Base-by-base conservation (phyloP, 2,888 invertebrate species). In the Lampropteryx suffumata region DNA sequence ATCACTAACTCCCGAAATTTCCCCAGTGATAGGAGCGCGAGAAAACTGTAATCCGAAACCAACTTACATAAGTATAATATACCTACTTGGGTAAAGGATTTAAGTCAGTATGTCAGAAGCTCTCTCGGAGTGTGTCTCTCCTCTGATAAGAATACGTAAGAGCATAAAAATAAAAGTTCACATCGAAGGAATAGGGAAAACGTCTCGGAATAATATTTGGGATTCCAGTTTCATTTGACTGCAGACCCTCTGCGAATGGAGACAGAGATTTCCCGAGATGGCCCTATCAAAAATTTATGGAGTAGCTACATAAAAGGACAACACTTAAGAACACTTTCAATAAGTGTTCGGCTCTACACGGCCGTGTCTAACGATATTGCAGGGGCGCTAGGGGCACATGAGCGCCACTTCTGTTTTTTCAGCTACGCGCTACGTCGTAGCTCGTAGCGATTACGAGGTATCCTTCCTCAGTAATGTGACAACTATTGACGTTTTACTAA, bases 91-190 rank as follows among this genome's bases (percentile, higher is more conserved):
- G 71, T 72, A 75, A 77, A 77, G 80, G 83, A 84, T 86, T 84
- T 80, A 80, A 84, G 82, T 78, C 83, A 84, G 83, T 84, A 82
- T 82, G 82, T 83, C 82, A 82, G 78, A 78, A 84, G 82, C 82
- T 85, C 81, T 73, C 76, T 74, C 73, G 71, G 76, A 81, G 86
- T 82, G 88, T 85, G 88, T 85, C 85, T 77, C 81, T 78, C 65
- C 76, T 75, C 84, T 81, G 89, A 90, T 90, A 90, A 88, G 89
- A 85, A 85, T 86, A 86, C 84, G 87, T 84, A 83, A 79, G 82
- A 79, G 83, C 82, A 88, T 90, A 90, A 89, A 89, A 90, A 90
- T 90, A 90, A 89, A 90, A 88, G 89, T 90, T 88, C 88, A 82
- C 87, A 84, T 88, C 78, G 85, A 78, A 80, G 79, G 82, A 86